Percentiles rank a stretch among this genome's conserved stretches.
Evolutionary conservation across 2,888 invertebrate genomes (phyloP).

Genomic region (Platycnemis pennipes): DNA sequence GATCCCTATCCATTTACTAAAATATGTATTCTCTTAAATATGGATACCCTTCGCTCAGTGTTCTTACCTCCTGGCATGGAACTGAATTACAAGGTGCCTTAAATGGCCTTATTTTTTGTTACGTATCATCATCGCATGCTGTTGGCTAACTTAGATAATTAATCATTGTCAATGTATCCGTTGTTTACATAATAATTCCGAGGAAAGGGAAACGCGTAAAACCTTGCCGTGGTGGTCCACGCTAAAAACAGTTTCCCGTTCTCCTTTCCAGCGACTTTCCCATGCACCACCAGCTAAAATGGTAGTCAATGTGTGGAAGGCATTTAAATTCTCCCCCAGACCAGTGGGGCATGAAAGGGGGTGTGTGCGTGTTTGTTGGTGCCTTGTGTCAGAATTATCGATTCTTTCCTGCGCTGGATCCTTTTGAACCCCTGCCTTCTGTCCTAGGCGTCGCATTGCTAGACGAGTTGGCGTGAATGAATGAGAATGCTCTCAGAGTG

Average conservation of each 20-base stretch:
- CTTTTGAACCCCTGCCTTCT: neutral
- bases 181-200: too few relatives aligned
- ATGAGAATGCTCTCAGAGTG: neutral
- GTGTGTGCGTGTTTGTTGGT: conserved; percentile 34
- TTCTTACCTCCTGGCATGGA: too few relatives aligned
- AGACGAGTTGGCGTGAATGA: neutral
- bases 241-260: neutral
- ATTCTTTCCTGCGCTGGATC: conserved; percentile 27
- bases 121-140: too few relatives aligned
- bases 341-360: neutral
- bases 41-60: too few relatives aligned
- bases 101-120: too few relatives aligned
- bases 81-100: too few relatives aligned
- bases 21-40: neutral
- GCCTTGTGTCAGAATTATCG: conserved; percentile 57
- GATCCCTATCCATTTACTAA: too few relatives aligned
- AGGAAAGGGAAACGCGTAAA: too few relatives aligned
- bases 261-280: neutral
- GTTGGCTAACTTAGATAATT: too few relatives aligned
- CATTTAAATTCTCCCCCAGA: neutral
- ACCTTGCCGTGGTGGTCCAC: neutral
- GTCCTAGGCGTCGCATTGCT: neutral
- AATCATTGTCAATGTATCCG: too few relatives aligned
- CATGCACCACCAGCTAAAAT: neutral
- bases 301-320: neutral